phyloP scores from a whole-genome alignment of 2,797 vertebrate species.

The Eulemur albifrons region DNA sequence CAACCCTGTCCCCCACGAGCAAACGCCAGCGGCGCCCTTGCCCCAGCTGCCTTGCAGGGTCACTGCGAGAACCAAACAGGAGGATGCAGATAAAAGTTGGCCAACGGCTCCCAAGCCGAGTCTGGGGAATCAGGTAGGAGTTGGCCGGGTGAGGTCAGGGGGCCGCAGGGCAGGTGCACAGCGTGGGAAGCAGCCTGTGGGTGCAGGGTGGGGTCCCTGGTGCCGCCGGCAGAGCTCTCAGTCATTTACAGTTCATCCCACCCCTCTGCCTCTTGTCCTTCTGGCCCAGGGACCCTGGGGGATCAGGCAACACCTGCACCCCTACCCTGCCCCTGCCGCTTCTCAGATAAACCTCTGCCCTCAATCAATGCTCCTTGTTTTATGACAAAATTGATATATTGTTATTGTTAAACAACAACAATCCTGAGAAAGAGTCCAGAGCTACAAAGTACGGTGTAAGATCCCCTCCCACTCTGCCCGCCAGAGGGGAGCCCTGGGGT shows the following conservation, averaged over 20 bases:
- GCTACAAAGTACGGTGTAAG: not conserved
- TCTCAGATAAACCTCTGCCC: not conserved
- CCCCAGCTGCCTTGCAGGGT: not conserved
- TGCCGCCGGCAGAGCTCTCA: rapidly evolving
- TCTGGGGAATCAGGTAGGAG: not conserved
- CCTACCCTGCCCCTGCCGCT: not conserved
- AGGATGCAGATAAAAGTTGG: not conserved
- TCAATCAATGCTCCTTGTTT: not conserved
- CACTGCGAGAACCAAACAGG: rapidly evolving
- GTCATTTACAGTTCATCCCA: no score
- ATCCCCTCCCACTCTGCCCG: rapidly evolving
- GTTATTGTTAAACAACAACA: not conserved
- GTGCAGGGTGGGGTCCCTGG: not conserved
- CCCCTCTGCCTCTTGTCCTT: not conserved
- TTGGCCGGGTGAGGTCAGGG: not conserved
- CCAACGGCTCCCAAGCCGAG: not conserved
- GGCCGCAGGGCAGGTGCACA: rapidly evolving
- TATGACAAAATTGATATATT: not conserved
- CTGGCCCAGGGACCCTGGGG: rapidly evolving
- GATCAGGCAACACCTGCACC: rapidly evolving
- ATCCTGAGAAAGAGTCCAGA: not conserved
- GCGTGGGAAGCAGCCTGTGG: rapidly evolving
- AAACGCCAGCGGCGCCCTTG: rapidly evolving
- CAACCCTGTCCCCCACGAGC: rapidly evolving
- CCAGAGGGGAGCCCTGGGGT: not conserved